Conservation (phyloP, 2,888 invertebrate genomes). For the Oegoconia quadripuncta region DNA sequence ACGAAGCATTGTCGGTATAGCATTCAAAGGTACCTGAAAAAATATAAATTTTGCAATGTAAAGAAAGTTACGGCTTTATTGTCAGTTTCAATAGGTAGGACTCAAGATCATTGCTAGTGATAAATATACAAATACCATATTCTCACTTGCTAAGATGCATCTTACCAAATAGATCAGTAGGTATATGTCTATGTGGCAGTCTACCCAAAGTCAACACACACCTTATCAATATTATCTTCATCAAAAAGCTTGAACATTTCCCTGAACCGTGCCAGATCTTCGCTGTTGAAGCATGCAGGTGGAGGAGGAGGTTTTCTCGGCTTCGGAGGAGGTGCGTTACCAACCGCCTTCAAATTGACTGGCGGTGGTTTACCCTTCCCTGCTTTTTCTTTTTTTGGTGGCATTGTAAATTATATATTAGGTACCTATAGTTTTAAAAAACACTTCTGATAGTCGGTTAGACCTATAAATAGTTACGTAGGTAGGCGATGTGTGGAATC, state of each 20-base stretch:
- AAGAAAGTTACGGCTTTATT: too few relatives aligned
- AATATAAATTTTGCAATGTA: background rate
- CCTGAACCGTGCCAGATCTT: conserved; percentile 54
- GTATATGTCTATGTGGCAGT: too few relatives aligned
- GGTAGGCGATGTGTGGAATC: too few relatives aligned
- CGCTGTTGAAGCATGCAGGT: conserved; percentile 55
- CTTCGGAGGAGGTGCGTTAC: conserved; percentile 42
- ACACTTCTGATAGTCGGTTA: too few relatives aligned
- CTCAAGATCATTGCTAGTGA: too few relatives aligned
- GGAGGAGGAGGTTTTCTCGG: conserved; percentile 64
- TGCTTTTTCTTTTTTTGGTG: conserved; percentile 4
- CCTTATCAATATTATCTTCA: conserved; percentile 63
- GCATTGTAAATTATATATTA: conserved; percentile 4
- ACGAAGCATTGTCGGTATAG: conserved; percentile 58
- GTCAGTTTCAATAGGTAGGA: too few relatives aligned
- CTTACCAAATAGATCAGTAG: too few relatives aligned
- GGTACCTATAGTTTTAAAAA: too few relatives aligned
- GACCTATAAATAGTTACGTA: too few relatives aligned
- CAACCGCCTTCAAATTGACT: conserved; percentile 16
- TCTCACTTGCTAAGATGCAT: too few relatives aligned
- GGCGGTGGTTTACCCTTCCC: background rate
- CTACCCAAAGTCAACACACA: too few relatives aligned
- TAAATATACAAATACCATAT: too few relatives aligned
- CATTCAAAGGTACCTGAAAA: conserved; percentile 44
- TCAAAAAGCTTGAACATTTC: conserved; percentile 56